Conservation (phyloP, 2,888 invertebrate genomes). For the Pachycephus smyrnensis region DNA sequence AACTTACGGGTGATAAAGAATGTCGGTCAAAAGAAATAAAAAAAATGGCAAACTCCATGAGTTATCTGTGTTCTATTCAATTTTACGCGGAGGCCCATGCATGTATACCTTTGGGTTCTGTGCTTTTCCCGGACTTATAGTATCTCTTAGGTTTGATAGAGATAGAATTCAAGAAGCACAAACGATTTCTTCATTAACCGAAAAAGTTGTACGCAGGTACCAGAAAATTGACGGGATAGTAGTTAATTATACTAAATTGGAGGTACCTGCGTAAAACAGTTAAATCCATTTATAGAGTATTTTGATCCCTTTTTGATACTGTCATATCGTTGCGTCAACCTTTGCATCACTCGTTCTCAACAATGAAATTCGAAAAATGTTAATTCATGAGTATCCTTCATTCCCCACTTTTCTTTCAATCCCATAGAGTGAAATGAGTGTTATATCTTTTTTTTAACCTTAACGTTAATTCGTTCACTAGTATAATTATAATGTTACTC, state of each 20-base stretch:
- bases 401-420: background rate
- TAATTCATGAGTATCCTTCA: background rate
- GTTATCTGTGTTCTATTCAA: background rate
- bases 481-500: background rate
- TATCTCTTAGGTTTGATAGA: background rate
- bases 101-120: background rate
- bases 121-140: background rate
- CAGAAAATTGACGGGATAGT: background rate
- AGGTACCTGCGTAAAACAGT: background rate
- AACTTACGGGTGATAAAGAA: background rate
- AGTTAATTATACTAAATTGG: background rate
- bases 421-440: background rate
- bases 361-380: background rate
- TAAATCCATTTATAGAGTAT: background rate
- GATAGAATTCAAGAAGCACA: background rate
- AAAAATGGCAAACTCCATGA: slow-evolving; percentile 2
- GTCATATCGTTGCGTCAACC: background rate
- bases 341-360: background rate
- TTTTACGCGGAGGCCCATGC: background rate
- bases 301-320: background rate
- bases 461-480: background rate
- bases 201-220: background rate
- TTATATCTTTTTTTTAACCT: background rate
- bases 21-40: background rate
- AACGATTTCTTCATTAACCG: background rate